Evolutionary conservation across 1,140 invertebrate species (phyloP).

Genomic region (Odontomachus brunneus): DNA sequence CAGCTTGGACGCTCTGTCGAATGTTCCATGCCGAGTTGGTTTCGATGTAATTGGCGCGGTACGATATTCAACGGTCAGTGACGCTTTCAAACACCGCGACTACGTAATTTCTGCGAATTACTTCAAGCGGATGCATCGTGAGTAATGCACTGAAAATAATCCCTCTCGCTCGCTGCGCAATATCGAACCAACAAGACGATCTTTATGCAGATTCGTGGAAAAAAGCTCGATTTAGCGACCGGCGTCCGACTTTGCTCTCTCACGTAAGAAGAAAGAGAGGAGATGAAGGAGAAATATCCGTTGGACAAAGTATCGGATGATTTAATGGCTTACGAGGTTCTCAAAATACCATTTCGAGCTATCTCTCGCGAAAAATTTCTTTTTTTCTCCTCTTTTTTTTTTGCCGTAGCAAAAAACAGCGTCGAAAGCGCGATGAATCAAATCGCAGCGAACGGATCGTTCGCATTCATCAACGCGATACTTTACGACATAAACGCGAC

Average conservation of each 20-base stretch:
- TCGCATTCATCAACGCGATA: constrained; percentile 43
- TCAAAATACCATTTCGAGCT: constrained; percentile 33
- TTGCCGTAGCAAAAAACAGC: not conserved
- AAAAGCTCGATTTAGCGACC: constrained; percentile 46
- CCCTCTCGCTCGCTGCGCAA: constrained; percentile 41
- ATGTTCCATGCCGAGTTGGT: too few relatives aligned
- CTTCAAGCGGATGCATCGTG: constrained; percentile 57
- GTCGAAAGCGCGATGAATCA: constrained; percentile 47
- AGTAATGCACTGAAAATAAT: constrained; percentile 65
- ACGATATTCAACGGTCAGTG: not conserved
- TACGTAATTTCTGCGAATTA: constrained; percentile 60
- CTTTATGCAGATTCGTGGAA: constrained; percentile 39
- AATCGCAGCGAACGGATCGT: constrained; percentile 21
- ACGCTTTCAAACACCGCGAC: constrained; percentile 39
- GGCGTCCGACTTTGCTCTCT: constrained; percentile 30
- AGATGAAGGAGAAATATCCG: constrained; percentile 12
- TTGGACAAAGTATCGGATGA: constrained; percentile 42
- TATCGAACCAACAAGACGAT: constrained; percentile 40
- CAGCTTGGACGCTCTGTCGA: too few relatives aligned
- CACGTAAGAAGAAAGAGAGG: constrained; percentile 13
- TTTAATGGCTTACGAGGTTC: constrained; percentile 47
- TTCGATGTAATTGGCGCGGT: too few relatives aligned
- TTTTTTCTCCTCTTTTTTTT: not conserved
- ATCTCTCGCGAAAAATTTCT: constrained; percentile 16
- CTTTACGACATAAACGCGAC: not conserved